Conservation (phyloP, 2,797 vertebrate species). For the Pipistrellus nathusii region DNA sequence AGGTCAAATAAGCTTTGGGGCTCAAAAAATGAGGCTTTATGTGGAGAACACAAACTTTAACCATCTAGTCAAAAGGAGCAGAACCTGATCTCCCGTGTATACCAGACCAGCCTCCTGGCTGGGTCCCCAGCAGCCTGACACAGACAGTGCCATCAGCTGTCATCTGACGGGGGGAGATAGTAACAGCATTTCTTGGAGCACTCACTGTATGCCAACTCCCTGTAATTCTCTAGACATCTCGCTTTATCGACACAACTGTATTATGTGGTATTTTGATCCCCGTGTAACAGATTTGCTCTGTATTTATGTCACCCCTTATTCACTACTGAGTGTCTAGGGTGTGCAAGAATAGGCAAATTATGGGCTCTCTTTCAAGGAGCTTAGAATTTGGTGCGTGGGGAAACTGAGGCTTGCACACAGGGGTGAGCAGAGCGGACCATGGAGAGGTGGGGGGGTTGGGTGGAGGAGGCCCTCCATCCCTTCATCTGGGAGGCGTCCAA, state of each 20-base stretch:
- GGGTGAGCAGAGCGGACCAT: accelerated
- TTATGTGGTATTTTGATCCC: constrained; percentile 27
- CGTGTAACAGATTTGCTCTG: neutral
- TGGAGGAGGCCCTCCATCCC: too few relatives aligned
- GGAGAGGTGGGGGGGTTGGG: too few relatives aligned
- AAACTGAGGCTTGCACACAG: neutral
- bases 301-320: constrained; percentile 19
- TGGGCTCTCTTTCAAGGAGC: neutral
- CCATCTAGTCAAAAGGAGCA: constrained; percentile 23
- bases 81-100: neutral
- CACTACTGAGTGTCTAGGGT: neutral
- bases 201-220: neutral
- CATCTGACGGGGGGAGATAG: neutral
- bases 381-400: neutral
- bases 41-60: constrained; percentile 20
- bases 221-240: neutral
- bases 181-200: neutral
- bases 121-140: neutral
- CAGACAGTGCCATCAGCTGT: neutral
- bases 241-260: neutral
- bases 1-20: neutral
- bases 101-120: neutral
- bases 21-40: neutral
- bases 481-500: neutral
- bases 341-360: neutral